A percentile compares a stretch with the other conserved stretches of the same genome.
Conservation (phyloP, 37 sponge, comb jelly and placozoan species). For the Spongia lamella region DNA sequence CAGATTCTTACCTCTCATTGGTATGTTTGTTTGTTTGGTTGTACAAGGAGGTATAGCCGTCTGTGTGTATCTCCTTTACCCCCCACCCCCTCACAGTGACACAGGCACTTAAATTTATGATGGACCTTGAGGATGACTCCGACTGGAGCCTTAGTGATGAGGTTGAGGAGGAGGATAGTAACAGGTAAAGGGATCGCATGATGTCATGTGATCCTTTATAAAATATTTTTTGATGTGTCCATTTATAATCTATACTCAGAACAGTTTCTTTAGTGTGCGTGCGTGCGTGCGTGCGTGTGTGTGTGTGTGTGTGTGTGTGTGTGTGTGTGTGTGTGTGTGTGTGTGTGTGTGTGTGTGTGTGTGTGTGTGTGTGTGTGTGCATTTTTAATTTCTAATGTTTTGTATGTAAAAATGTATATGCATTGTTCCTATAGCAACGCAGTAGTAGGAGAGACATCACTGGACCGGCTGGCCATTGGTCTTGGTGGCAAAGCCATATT, state of each 20-base stretch:
- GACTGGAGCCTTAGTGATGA: constrained; percentile 78
- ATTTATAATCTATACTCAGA: constrained; percentile 1
- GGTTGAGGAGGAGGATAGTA: constrained; percentile 82
- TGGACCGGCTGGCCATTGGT: constrained; percentile 91
- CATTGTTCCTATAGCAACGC: constrained; percentile 48
- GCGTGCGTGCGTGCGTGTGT: too few relatives aligned
- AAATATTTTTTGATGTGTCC: neutral
- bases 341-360: neutral
- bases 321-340: too few relatives aligned
- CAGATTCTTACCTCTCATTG: constrained; percentile 54
- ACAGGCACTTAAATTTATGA: constrained; percentile 79
- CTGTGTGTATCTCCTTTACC: neutral
- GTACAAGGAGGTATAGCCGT: neutral
- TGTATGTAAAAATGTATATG: constrained; percentile 5
- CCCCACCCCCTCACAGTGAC: constrained; percentile 50
- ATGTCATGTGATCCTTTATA: too few relatives aligned
- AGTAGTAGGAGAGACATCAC: constrained; percentile 84
- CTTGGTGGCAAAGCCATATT: constrained; percentile 93
- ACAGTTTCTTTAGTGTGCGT: too few relatives aligned
- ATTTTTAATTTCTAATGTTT: neutral
- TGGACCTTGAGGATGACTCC: constrained; percentile 76
- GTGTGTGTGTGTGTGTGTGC: neutral
- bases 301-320: too few relatives aligned
- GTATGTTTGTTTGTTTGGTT: constrained; percentile 23
- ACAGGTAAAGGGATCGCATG: constrained; percentile 22